A percentile compares a stretch with the other conserved stretches of the same genome.
Evolutionary conservation across 1,140 invertebrate genomes (phyloP).

Genomic region (Euwallacea fornicatus): DNA sequence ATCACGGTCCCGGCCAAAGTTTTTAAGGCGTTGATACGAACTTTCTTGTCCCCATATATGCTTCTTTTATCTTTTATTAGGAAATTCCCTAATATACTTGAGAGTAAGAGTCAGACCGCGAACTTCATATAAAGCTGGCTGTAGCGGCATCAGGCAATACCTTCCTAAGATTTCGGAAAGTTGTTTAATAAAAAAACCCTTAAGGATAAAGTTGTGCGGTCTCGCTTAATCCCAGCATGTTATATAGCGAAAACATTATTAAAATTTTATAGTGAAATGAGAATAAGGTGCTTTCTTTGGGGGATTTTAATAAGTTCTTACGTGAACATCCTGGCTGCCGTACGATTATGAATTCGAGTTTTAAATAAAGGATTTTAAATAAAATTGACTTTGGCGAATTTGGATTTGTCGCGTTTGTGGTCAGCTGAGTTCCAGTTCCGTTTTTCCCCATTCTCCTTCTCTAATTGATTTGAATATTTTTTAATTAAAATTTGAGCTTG

Average conservation of each 20-base stretch:
- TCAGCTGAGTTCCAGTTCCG: too few relatives aligned
- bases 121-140: neutral
- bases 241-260: conserved; percentile 37
- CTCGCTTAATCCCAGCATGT: conserved; percentile 24
- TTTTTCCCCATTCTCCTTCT: too few relatives aligned
- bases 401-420: too few relatives aligned
- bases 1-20: too few relatives aligned
- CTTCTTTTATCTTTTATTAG: neutral
- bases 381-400: too few relatives aligned
- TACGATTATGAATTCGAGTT: too few relatives aligned
- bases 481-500: too few relatives aligned
- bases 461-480: too few relatives aligned
- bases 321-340: too few relatives aligned
- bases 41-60: too few relatives aligned
- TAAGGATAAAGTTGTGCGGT: conserved; percentile 16
- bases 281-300: conserved; percentile 31
- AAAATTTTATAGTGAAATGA: conserved; percentile 36
- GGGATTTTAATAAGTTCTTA: conserved; percentile 34
- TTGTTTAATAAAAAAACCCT: conserved; percentile 35
- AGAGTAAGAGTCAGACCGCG: neutral
- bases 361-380: too few relatives aligned
- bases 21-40: too few relatives aligned
- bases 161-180: conserved; percentile 23
- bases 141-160: neutral
- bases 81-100: conserved; percentile 4